Percentiles rank a stretch among this genome's conserved stretches.
Conservation (phyloP, 2,888 invertebrate species). For the Metalampra italica region DNA sequence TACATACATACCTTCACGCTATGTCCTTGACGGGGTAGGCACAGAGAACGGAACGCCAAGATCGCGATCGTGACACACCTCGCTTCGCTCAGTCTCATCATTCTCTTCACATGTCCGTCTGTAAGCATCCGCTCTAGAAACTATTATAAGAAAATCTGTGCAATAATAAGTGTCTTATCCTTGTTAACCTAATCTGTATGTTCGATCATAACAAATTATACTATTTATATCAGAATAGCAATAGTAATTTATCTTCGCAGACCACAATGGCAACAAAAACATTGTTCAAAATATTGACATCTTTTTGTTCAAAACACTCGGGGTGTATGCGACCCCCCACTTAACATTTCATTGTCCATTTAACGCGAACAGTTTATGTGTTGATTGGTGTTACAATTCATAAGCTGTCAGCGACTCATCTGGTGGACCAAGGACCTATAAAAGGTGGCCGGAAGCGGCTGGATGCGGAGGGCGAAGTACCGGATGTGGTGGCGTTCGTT, state of each 20-base stretch:
- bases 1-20: no score
- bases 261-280: conserved; percentile 69
- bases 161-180: conserved; percentile 29
- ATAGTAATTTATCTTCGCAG: conserved; percentile 68
- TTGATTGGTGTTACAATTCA: conserved; percentile 13
- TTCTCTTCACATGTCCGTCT: no score
- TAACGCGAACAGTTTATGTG: conserved; percentile 32
- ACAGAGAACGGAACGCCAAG: no score
- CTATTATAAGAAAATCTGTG: no score
- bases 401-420: not conserved
- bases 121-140: no score
- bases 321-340: conserved; percentile 62
- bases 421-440: no score
- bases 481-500: no score
- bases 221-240: conserved; percentile 51
- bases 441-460: no score
- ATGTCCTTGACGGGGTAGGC: no score
- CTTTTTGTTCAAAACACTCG: conserved; percentile 56
- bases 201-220: conserved; percentile 68
- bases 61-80: no score
- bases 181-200: conserved; percentile 26
- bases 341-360: conserved; percentile 58
- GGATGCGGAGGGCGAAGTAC: no score
- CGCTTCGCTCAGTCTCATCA: no score
- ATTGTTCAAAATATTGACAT: conserved; percentile 76